Percentiles rank a stretch among this genome's conserved stretches.
Conservation (phyloP, 92 coral and sea anemone genomes). For the Epizoanthus ramosus region DNA sequence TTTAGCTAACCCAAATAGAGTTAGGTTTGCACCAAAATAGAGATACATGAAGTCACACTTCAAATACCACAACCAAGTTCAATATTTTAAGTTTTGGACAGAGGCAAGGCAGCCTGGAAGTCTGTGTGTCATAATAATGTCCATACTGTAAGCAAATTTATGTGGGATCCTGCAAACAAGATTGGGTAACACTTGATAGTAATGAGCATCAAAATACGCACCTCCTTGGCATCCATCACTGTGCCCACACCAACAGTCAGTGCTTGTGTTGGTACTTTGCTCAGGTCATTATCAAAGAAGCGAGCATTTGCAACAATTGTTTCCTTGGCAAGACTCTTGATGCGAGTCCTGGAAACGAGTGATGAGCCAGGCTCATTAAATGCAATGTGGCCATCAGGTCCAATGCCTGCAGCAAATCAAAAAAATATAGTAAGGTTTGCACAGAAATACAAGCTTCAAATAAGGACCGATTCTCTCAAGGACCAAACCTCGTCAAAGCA, state of each 20-base stretch:
- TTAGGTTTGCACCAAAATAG: too few relatives aligned
- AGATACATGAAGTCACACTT: too few relatives aligned
- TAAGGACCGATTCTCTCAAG: too few relatives aligned
- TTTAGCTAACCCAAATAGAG: too few relatives aligned
- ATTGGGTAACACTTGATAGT: neutral
- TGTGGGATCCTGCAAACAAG: neutral
- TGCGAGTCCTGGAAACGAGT: slow-evolving; percentile 92
- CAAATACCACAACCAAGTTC: too few relatives aligned
- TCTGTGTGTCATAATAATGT: too few relatives aligned
- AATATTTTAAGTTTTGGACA: too few relatives aligned
- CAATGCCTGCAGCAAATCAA: slow-evolving; percentile 71
- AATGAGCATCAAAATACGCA: slow-evolving; percentile 7
- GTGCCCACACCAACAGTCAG: slow-evolving; percentile 97
- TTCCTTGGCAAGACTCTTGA: slow-evolving; percentile 94
- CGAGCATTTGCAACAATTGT: slow-evolving; percentile 99
- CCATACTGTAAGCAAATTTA: neutral
- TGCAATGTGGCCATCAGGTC: slow-evolving; percentile 99
- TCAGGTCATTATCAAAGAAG: slow-evolving; percentile 90
- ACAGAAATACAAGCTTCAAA: too few relatives aligned
- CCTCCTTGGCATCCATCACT: slow-evolving; percentile 99
- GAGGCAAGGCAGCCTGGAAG: too few relatives aligned
- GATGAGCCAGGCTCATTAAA: slow-evolving; percentile 99
- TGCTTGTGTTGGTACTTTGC: slow-evolving; percentile 93
- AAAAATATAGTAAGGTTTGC: neutral
- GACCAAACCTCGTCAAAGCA: too few relatives aligned